Base-by-base conservation (phyloP, 2,888 invertebrate species). In the Mythimna vitellina region DNA sequence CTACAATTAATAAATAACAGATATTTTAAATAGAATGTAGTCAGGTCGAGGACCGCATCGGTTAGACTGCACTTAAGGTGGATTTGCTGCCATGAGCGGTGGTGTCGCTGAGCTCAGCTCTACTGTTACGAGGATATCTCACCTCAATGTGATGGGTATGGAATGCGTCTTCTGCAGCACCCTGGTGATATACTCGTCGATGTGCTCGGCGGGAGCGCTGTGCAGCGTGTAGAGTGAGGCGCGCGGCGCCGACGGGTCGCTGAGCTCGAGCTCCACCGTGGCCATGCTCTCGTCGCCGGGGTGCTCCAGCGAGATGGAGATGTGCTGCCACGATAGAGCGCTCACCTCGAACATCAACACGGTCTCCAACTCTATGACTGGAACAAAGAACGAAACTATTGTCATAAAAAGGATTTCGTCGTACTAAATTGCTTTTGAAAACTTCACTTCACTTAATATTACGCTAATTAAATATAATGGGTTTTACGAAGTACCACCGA, bases 241-340 rank as follows among this genome's bases (percentile, higher is more conserved):
- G 65, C 97, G 97, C 0, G 99, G 97, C 79, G 97, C 97, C 0
- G 98, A 97, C 25, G 98, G 97, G 88, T 99, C 99, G 9, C 97
- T 96, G 67, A 99, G 96, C 92, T 99, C 98, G 79, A 99, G 96
- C 91, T 99, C 99, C 20, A 98, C 98, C 0, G 99, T 99, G 0
- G 99, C 98, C 97, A 99, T 98, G 77, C 98, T 98, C 92, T 99
- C 99, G 89, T 99, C 99, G 29, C 98, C 96, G 0, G 99, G 99
- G 95, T 99, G 99, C 91, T 99, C 99, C 89, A 99, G 97, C 12
- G 98, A 98, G 29, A 99, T 97, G 14, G 98, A 98, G 80, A 99
- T 97, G 92, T 98, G 98, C 79, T 98, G 98, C 96, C 98, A 98
- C 0, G 99, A 99, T 51, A 99, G 95, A 4, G 99, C 98, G 87